Percentiles rank a stretch among this genome's conserved stretches.
phyloP scores from a whole-genome alignment of 2,113 vertebrate species.

The Bos indicus region DNA sequence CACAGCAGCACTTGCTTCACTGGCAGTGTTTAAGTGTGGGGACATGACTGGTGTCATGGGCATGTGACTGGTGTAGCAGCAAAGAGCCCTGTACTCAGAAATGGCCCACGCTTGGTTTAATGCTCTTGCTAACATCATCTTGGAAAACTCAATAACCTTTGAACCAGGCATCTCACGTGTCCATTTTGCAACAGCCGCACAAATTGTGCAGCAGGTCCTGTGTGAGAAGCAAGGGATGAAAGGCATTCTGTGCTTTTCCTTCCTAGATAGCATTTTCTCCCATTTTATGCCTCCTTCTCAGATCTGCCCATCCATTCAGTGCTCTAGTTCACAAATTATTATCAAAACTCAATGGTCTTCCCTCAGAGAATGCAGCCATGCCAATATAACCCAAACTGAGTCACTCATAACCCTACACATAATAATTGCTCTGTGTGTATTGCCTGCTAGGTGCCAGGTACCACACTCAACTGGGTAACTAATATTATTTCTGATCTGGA shows the following conservation, averaged over 20 bases:
- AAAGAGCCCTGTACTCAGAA: no score
- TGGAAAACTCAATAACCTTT: not conserved
- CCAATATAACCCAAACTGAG: not conserved
- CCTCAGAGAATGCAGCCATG: not conserved
- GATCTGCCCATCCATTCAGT: not conserved
- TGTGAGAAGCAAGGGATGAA: not conserved
- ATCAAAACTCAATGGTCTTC: not conserved
- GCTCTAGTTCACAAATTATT: not conserved
- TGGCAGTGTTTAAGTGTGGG: not conserved
- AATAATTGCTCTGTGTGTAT: not conserved
- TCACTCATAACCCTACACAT: not conserved
- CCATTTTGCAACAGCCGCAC: not conserved
- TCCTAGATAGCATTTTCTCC: not conserved
- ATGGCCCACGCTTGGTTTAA: not conserved
- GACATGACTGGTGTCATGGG: no score
- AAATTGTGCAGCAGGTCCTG: not conserved
- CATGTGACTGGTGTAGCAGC: not conserved
- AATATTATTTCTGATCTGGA: not conserved
- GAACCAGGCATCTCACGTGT: not conserved
- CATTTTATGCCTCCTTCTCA: not conserved
- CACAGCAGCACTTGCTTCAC: not conserved
- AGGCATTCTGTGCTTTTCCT: not conserved
- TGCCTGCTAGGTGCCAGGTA: not conserved
- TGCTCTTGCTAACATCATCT: not conserved
- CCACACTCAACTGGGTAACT: not conserved